Evolutionary conservation across 2,797 vertebrate species (phyloP), one percentile per base, ranked within the genome.

Genomic region (Sebastes trivittatus): DNA sequence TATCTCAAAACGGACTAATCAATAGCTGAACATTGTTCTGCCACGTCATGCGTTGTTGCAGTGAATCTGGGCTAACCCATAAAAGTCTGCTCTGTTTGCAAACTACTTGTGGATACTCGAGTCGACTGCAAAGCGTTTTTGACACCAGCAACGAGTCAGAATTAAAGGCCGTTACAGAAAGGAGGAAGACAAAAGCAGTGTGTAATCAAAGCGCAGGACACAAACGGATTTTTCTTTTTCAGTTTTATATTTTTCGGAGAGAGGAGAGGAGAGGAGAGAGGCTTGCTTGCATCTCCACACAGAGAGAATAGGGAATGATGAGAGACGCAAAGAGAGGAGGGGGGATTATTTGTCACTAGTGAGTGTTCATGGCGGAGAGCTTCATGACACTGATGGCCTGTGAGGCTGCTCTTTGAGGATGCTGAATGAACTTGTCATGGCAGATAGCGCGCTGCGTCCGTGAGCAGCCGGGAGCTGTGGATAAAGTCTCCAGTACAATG

Each of bases 361-460:
- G 83, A 88, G 71, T 32, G 80, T 86, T 88, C 30, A 72, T 85
- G 85, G 72, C 78, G 81, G 78, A 81, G 87, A 70, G 72, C 56
- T 64, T 69, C 77, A 64, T 90, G 94, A 92, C 89, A 84, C 80
- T 82, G 89, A 92, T 80, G 92, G 83, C 87, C 89, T 87, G 84
- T 91, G 91, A 88, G 89, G 88, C 80, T 82, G 79, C 85, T 92
- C 77, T 93, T 74, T 87, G 85, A 91, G 73, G 88, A 84, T 66
- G 69, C 63, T 80, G 82, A 82, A 91, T 83, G 75, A 82, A 85
- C 80, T 87, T 76, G 71, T 86, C 68, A 20, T 68, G 84, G 86
- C 82, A 67, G 70, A 85, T 69, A 55, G 63, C 1, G 10, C 71
- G 10, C 74, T 30, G 58, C 2, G 38, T 82, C 81, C 66, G 76